Base-by-base conservation (phyloP, 2,888 invertebrate species). In the Dinocampus coccinellae region DNA sequence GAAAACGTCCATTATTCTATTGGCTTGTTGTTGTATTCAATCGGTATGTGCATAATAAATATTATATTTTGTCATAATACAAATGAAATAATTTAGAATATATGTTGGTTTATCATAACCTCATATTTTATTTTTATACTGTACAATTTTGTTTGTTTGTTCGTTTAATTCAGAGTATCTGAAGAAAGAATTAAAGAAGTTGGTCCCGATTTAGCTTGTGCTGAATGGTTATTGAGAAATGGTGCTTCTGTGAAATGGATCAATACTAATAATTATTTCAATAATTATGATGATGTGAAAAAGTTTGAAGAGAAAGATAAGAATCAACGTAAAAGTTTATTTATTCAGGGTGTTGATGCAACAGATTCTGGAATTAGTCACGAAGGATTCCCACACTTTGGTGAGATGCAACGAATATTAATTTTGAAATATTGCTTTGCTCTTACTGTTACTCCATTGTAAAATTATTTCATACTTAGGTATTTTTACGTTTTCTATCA, bases 211-310 rank as follows among this genome's bases (percentile, higher is more conserved):
- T 89, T 95, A 66, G 92, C 94, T 3, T 98, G 98, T 88, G 97
- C 98, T 0, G 98, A 99, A 88, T 99, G 99, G 98, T 89, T 98
- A 6, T 88, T 99, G 33, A 91, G 94, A 77, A 97, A 97, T 88
- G 98, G 98, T 2, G 98, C 96, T 2, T 89, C 90, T 70, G 91
- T 98, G 0, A 92, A 92, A 73, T 97, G 94, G 91, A 89, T 89
- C 39, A 90, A 90, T 39, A 79, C 83, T 4, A 80, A 87, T 0
- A 89, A 90, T 3, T 90, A 88, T 79, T 84, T 91, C 52, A 85
- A 88, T 60, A 93, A 97, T 87, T 97, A 96, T 84, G 96, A 97
- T 87, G 80, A 95, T 0, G 87, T 89, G 3, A 90, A 91, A 76
- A 13, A 20, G 13, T 11, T 29, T 33, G 53, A n/a, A 33, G 16